phyloP scores from a whole-genome alignment of 2,113 vertebrate genomes.

The Tautogolabrus adspersus region DNA sequence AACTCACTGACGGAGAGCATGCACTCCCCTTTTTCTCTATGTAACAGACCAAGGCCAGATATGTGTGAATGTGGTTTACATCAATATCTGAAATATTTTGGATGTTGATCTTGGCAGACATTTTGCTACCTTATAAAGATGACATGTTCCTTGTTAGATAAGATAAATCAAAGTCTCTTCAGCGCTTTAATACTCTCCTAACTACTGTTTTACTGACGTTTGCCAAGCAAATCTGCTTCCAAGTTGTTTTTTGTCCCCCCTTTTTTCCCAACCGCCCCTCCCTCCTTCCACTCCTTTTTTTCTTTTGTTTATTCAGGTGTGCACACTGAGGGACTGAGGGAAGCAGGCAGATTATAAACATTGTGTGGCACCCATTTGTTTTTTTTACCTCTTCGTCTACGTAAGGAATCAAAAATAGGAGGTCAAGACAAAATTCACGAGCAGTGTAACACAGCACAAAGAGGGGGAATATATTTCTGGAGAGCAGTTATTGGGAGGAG shows the following conservation, averaged over 20 bases:
- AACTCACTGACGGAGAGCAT: slow-evolving; percentile 9
- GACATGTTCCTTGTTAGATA: slow-evolving; percentile 13
- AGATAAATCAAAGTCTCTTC: slow-evolving; percentile 21
- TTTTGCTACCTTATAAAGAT: slow-evolving; percentile 5
- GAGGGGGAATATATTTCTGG: slow-evolving; percentile 7
- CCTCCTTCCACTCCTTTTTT: slow-evolving; percentile 54
- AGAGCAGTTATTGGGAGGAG: slow-evolving; percentile 28
- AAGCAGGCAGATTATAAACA: slow-evolving; percentile 36
- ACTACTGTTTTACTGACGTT: slow-evolving; percentile 56
- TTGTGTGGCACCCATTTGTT: slow-evolving; percentile 29
- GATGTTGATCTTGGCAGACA: slow-evolving; percentile 12
- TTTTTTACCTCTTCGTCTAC: background rate
- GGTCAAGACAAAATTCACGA: background rate
- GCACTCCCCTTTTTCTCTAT: slow-evolving; percentile 13
- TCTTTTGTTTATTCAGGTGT: slow-evolving; percentile 84
- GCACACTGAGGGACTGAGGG: slow-evolving; percentile 38
- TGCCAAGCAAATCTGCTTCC: slow-evolving; percentile 56
- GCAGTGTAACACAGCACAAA: background rate
- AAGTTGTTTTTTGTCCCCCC: slow-evolving; percentile 37
- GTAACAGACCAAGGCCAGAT: slow-evolving; percentile 12
- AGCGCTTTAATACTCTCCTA: slow-evolving; percentile 3
- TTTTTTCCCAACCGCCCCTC: slow-evolving; percentile 31
- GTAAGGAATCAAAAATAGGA: slow-evolving; percentile 10
- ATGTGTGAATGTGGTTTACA: slow-evolving; percentile 26
- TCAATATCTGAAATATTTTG: slow-evolving; percentile 23